A percentile compares a stretch with the other conserved stretches of the same genome.
phyloP scores from a whole-genome alignment of 2,888 invertebrate species.

The Himalopsyche anomala region DNA sequence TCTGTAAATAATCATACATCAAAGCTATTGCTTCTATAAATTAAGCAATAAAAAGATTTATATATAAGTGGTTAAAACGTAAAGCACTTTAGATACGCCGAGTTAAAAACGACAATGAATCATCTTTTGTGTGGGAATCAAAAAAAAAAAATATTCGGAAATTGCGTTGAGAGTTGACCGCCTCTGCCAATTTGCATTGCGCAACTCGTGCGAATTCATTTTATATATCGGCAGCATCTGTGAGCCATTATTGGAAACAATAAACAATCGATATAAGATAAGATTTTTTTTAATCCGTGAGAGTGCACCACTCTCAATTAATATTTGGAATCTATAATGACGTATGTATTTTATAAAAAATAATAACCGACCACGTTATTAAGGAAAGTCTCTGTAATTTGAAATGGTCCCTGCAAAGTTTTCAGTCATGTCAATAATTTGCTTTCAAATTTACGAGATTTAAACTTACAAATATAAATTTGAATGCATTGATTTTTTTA shows the following conservation, averaged over 20 bases:
- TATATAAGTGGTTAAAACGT: neutral
- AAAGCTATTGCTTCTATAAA: slow-evolving; percentile 21
- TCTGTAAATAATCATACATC: slow-evolving; percentile 2
- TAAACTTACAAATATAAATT: no score
- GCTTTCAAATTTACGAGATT: no score
- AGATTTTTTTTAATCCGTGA: neutral
- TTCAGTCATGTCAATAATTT: no score
- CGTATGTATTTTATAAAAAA: no score
- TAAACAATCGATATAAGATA: slow-evolving; percentile 3
- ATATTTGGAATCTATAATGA: neutral
- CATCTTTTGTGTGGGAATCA: neutral
- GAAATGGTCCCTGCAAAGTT: no score
- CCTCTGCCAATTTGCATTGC: slow-evolving; percentile 11
- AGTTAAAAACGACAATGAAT: neutral
- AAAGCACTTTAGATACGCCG: neutral
- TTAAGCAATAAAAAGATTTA: slow-evolving; percentile 37
- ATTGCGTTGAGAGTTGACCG: neutral
- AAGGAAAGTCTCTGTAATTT: no score
- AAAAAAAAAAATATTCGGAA: neutral
- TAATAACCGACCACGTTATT: no score
- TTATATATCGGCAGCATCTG: slow-evolving; percentile 2
- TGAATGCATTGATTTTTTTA: no score
- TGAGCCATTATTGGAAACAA: neutral
- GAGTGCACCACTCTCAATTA: slow-evolving; percentile 18
- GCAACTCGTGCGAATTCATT: neutral